phyloP scores from a whole-genome alignment of 2,797 vertebrate genomes.

The Rhinatrema bivittatum region DNA sequence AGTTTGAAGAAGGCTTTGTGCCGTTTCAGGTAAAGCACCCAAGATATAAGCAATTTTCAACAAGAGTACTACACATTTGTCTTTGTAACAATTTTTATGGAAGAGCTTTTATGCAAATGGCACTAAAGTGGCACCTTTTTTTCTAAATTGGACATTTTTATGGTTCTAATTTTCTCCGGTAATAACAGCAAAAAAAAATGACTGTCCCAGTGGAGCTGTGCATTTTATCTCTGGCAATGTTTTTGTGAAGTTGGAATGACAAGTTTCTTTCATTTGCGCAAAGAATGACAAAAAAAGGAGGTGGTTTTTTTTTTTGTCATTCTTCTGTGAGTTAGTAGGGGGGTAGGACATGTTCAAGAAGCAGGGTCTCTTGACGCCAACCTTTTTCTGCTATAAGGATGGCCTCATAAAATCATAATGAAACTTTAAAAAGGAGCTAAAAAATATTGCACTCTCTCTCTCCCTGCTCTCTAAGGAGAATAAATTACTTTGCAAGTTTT shows the following conservation, averaged over 20 bases:
- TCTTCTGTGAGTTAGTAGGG: conserved; percentile 35
- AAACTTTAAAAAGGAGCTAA: conserved; percentile 24
- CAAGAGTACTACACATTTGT: conserved; percentile 79
- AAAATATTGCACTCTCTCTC: conserved; percentile 16
- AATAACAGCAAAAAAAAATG: conserved; percentile 80
- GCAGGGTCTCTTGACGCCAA: conserved; percentile 28
- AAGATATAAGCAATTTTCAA: conserved; percentile 73
- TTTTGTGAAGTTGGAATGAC: conserved; percentile 92
- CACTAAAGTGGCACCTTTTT: conserved; percentile 78
- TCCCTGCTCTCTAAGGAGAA: conserved; percentile 17
- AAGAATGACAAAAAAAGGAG: conserved; percentile 62
- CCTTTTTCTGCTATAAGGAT: conserved; percentile 25
- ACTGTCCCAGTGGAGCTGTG: conserved; percentile 68
- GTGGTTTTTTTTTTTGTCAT: conserved; percentile 36
- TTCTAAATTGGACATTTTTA: conserved; percentile 84
- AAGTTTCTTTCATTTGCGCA: conserved; percentile 90
- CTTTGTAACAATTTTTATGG: conserved; percentile 86
- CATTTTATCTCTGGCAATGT: conserved; percentile 73
- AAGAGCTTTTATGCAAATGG: conserved; percentile 92
- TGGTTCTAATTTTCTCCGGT: conserved; percentile 83
- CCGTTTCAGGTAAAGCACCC: conserved; percentile 57
- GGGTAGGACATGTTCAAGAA: conserved; percentile 39
- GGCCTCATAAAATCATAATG: conserved; percentile 25
- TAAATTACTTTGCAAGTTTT: conserved; percentile 36
- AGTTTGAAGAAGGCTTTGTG: conserved; percentile 67